phyloP scores from a whole-genome alignment of 2,797 vertebrate species.

The Discoglossus pictus region DNA sequence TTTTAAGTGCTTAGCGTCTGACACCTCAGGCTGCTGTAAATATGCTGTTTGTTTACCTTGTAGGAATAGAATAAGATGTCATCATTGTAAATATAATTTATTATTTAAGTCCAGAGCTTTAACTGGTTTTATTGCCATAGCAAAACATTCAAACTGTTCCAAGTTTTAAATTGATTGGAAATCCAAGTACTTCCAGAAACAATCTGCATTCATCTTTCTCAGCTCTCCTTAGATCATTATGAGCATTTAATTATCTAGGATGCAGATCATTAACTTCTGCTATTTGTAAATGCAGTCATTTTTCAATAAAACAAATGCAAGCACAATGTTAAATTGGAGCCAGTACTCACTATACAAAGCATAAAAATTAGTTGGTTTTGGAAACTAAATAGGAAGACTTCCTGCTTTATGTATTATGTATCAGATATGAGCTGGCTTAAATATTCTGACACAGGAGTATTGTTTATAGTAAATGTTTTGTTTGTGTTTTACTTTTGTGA shows the following conservation, averaged over 20 bases:
- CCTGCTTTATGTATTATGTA: too few species aligned
- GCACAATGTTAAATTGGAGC: neutral
- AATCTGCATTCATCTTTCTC: conserved; percentile 23
- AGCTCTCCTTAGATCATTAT: conserved; percentile 25
- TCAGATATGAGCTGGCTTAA: too few species aligned
- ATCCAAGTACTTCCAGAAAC: conserved; percentile 28
- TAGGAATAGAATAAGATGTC: too few species aligned
- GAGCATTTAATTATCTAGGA: conserved; percentile 44
- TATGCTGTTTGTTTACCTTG: neutral
- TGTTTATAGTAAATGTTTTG: too few species aligned
- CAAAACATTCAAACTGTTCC: neutral
- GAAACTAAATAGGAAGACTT: conserved; percentile 1
- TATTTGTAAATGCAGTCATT: conserved; percentile 28
- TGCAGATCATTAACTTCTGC: conserved; percentile 44
- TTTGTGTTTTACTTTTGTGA: too few species aligned
- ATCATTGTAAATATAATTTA: too few species aligned
- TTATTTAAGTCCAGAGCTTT: too few species aligned
- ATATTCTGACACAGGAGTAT: too few species aligned
- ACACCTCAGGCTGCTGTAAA: too few species aligned
- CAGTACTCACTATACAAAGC: neutral
- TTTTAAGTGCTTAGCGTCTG: too few species aligned
- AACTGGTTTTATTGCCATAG: too few species aligned
- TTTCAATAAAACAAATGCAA: conserved; percentile 21
- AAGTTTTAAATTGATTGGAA: conserved; percentile 11
- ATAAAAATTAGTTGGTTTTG: neutral